Evolutionary conservation across 1,140 invertebrate species (phyloP).

Genomic region (Drosophila trapezifrons): DNA sequence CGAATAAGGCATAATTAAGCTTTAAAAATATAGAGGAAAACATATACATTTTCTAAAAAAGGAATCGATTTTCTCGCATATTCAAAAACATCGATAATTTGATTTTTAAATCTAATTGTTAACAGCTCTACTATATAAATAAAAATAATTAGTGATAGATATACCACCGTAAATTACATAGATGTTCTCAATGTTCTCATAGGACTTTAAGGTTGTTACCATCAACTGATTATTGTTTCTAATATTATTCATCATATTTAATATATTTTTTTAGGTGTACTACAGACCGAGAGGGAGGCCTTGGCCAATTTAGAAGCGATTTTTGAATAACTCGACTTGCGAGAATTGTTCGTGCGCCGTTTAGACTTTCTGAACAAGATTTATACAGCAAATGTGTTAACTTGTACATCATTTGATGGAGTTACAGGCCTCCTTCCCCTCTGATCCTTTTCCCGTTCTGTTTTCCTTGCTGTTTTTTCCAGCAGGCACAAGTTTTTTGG

Average conservation of each 20-base stretch:
- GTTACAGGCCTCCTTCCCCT: conserved; percentile 55
- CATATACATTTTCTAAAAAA: too few relatives aligned
- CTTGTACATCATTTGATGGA: conserved; percentile 84
- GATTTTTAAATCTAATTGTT: too few relatives aligned
- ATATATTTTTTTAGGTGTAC: neutral
- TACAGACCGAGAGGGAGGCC: conserved; percentile 4
- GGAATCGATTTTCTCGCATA: too few relatives aligned
- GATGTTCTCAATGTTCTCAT: neutral
- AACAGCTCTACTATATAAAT: too few relatives aligned
- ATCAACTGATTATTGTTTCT: too few relatives aligned
- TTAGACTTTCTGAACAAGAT: conserved; percentile 77
- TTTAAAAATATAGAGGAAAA: too few relatives aligned
- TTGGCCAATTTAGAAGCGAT: conserved; percentile 81
- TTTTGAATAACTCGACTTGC: conserved; percentile 82
- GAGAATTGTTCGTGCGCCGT: conserved; percentile 62
- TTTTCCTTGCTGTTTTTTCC: neutral
- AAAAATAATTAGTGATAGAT: too few relatives aligned
- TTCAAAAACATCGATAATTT: too few relatives aligned
- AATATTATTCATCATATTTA: neutral
- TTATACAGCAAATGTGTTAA: conserved; percentile 83
- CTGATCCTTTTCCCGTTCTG: neutral
- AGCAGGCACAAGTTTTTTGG: conserved; percentile 59
- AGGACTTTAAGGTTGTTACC: too few relatives aligned
- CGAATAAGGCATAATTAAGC: too few relatives aligned
- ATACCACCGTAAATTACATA: too few relatives aligned